These are phyloP conservation scores for Parnassius apollo DNA, from an alignment of 2,888 invertebrate genomes.

Conservation along the genomic window DNA sequence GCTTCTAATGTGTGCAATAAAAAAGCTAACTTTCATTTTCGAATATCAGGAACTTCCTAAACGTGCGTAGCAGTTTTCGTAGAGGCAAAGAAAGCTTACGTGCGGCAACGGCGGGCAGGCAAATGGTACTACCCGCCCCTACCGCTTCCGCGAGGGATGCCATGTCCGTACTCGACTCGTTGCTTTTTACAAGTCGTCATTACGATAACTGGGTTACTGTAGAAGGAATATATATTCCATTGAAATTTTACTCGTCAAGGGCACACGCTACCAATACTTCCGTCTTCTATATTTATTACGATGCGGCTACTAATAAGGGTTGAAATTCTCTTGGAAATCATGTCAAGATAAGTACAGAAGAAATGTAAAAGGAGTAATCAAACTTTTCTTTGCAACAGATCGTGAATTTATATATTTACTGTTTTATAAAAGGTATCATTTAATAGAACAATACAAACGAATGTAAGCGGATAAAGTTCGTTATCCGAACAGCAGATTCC, in stretches of 20 bases:
- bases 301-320: neutral
- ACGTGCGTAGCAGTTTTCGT: conserved; percentile 62
- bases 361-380: neutral
- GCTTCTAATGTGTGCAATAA: neutral
- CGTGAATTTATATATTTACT: conserved; percentile 25
- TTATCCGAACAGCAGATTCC: conserved; percentile 31
- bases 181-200: conserved; percentile 64
- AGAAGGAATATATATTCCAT: conserved; percentile 74
- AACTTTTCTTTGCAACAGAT: neutral
- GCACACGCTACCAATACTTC: conserved; percentile 59
- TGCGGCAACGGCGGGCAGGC: conserved; percentile 70
- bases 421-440: neutral
- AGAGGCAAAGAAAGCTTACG: conserved; percentile 63
- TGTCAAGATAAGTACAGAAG: neutral
- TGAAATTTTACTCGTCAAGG: conserved; percentile 70
- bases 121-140: conserved; percentile 54
- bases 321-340: neutral
- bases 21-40: neutral
- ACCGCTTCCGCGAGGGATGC: conserved; percentile 44
- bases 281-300: conserved; percentile 23
- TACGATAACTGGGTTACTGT: conserved; percentile 76
- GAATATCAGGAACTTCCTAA: conserved; percentile 29
- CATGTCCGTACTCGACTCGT: conserved; percentile 64
- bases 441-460: conserved; percentile 28
- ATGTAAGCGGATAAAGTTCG: conserved; percentile 27